These are phyloP conservation scores for Leucoptera coffeella DNA, from an alignment of 2,888 invertebrate genomes.

Conservation along the genomic window DNA sequence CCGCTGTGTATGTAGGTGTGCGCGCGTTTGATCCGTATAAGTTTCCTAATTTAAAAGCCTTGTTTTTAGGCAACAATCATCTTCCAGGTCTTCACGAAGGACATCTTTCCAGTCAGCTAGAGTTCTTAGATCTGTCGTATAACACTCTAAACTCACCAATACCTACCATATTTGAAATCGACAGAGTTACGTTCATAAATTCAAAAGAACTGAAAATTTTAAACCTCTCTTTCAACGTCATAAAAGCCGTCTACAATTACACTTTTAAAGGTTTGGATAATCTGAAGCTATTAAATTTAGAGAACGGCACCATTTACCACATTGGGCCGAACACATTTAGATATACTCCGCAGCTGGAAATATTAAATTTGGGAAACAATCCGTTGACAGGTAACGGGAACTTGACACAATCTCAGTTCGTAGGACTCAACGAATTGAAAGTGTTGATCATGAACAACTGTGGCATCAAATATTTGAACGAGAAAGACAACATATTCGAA, in stretches of 20 bases:
- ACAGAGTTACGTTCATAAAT: conserved; percentile 36
- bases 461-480: conserved; percentile 30
- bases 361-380: conserved; percentile 51
- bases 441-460: conserved; percentile 43
- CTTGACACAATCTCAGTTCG: conserved; percentile 28
- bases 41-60: conserved; percentile 43
- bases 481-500: conserved; percentile 39
- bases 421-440: conserved; percentile 39
- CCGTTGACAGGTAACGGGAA: conserved; percentile 32
- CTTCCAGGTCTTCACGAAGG: conserved; percentile 44
- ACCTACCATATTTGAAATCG: conserved; percentile 44
- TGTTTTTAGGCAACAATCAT: conserved; percentile 47
- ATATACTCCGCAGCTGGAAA: conserved; percentile 26
- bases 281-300: conserved; percentile 39
- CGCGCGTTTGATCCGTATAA: conserved; percentile 34
- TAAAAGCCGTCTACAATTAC: conserved; percentile 39
- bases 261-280: conserved; percentile 44
- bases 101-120: conserved; percentile 34
- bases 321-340: conserved; percentile 41
- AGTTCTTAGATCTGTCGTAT: conserved; percentile 42
- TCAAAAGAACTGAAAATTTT: conserved; percentile 37
- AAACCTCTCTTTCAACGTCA: conserved; percentile 47
- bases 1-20: conserved; percentile 32
- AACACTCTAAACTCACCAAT: conserved; percentile 33
- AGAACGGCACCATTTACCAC: conserved; percentile 43